These are phyloP conservation scores for Plagodis pulveraria DNA, from an alignment of 2,888 invertebrate genomes.

Conservation along the genomic window DNA sequence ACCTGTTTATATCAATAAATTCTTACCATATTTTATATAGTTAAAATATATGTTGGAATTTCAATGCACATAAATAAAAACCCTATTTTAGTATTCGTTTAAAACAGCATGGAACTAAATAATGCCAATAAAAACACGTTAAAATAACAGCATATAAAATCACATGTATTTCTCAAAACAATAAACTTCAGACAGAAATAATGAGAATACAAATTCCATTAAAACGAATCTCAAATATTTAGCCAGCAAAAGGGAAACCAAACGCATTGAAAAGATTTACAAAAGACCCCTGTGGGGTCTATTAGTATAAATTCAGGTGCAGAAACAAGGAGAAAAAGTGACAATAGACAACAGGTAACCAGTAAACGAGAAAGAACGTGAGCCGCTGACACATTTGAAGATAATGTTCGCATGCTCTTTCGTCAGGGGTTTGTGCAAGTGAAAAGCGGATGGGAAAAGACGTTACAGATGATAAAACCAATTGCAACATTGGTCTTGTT, in stretches of 20 bases:
- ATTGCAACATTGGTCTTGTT: no score
- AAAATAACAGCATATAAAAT: not conserved
- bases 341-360: conserved; percentile 65
- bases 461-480: no score
- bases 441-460: conserved; percentile 22
- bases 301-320: conserved; percentile 42
- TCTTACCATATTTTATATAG: no score
- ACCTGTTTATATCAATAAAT: no score
- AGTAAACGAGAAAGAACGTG: conserved; percentile 72
- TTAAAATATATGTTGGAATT: no score
- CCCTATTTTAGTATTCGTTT: no score
- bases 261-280: conserved; percentile 18
- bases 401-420: conserved; percentile 78
- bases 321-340: conserved; percentile 59
- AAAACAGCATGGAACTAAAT: no score
- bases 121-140: not conserved
- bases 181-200: not conserved
- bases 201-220: not conserved
- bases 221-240: conserved; percentile 9
- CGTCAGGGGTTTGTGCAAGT: conserved; percentile 47
- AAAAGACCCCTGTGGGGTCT: conserved; percentile 29
- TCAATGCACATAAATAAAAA: no score
- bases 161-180: not conserved
- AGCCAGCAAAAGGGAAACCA: conserved; percentile 12
- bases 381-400: conserved; percentile 83